These are phyloP conservation scores for Nemapogon koenigi DNA, from an alignment of 2,888 invertebrate species.

Conservation along the genomic window DNA sequence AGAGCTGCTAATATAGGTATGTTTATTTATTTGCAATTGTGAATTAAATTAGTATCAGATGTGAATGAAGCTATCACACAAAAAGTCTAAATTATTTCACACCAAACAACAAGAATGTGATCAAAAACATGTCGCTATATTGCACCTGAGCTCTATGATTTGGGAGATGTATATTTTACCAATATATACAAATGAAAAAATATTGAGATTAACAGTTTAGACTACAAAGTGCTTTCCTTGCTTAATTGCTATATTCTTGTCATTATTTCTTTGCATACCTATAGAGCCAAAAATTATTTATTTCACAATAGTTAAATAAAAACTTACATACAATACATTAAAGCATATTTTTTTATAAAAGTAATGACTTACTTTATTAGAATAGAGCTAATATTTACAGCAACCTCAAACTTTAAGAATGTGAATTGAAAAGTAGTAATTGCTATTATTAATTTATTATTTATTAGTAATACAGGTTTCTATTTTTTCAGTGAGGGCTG, in stretches of 20 bases:
- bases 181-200: conserved; percentile 82
- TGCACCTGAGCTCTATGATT: conserved; percentile 90
- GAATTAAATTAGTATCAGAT: not conserved
- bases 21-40: conserved; percentile 8
- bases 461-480: not conserved
- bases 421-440: no score
- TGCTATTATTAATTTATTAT: no score
- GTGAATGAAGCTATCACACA: conserved; percentile 97
- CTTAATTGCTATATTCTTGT: no score
- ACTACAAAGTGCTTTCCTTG: not conserved
- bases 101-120: conserved; percentile 93
- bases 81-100: conserved; percentile 87
- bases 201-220: no score
- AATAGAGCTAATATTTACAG: no score
- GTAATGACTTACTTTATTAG: no score
- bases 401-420: no score
- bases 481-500: conserved; percentile 80
- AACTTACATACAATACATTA: no score
- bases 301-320: no score
- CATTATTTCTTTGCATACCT: no score
- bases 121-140: conserved; percentile 91
- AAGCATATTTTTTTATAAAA: no score
- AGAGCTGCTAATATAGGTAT: conserved; percentile 90
- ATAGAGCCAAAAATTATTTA: no score
- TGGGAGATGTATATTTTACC: conserved; percentile 93